phyloP scores from a whole-genome alignment of 2,113 vertebrate species.

The Tilapia sparmanii region DNA sequence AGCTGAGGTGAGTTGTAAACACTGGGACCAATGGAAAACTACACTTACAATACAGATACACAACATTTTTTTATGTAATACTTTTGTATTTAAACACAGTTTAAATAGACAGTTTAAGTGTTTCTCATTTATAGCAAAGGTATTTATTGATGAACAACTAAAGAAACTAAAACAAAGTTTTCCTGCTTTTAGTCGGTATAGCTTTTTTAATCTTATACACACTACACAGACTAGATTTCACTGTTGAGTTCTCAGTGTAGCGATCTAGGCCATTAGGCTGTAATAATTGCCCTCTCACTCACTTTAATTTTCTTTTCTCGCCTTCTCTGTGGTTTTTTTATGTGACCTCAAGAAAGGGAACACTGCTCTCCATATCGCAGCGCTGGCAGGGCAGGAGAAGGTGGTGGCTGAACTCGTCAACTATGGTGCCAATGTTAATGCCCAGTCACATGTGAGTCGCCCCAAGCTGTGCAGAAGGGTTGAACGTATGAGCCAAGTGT shows the following conservation, averaged over 20 bases:
- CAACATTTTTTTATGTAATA: not conserved
- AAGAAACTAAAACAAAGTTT: not conserved
- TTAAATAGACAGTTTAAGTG: not conserved
- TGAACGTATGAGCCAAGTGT: not conserved
- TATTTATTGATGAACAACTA: not conserved
- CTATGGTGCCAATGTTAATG: slow-evolving; percentile 94
- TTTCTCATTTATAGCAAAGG: not conserved
- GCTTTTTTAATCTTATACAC: not conserved
- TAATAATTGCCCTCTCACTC: not conserved
- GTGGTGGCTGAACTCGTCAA: slow-evolving; percentile 88
- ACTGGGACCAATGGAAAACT: not conserved
- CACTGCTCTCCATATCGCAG: slow-evolving; percentile 95
- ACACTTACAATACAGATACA: not conserved
- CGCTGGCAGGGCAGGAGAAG: slow-evolving; percentile 82
- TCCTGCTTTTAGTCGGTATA: not conserved
- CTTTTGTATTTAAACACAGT: not conserved
- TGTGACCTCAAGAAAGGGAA: slow-evolving; percentile 86
- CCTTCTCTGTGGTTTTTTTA: not conserved
- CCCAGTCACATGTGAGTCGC: slow-evolving; percentile 85
- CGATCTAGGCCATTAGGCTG: slow-evolving; percentile 22
- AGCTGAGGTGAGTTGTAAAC: not conserved
- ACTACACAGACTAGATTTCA: not conserved
- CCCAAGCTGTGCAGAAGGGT: not conserved
- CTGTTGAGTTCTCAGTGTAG: not conserved
- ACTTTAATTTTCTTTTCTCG: not conserved